Evolutionary conservation across 2,797 vertebrate species (phyloP).

Genomic region (Enteromius paludinosus): DNA sequence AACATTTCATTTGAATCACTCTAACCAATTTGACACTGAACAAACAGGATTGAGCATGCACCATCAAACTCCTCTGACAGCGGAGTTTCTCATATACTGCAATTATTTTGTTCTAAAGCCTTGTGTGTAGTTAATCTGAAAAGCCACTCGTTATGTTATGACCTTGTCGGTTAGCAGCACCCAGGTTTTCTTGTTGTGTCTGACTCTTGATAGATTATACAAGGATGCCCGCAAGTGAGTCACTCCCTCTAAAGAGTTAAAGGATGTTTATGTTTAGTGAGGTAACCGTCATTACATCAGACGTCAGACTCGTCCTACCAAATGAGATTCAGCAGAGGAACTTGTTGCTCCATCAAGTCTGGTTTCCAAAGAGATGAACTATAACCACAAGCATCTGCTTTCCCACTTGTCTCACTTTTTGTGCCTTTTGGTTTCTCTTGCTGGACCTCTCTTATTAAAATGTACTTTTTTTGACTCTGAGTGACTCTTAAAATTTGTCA

Average conservation of each 20-base stretch:
- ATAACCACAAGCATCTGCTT: background rate
- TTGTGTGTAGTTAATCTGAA: background rate
- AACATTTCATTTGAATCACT: background rate
- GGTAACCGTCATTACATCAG: constrained; percentile 22
- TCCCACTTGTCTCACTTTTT: background rate
- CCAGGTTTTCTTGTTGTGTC: constrained; percentile 15
- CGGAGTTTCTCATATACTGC: background rate
- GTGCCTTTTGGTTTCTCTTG: background rate
- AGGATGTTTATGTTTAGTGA: constrained; percentile 39
- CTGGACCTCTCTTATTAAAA: background rate
- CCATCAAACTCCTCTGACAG: constrained; percentile 6
- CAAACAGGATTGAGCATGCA: constrained; percentile 24
- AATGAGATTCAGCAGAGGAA: constrained; percentile 30
- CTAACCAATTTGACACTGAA: constrained; percentile 6
- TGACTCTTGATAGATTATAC: constrained; percentile 6
- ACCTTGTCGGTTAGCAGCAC: background rate
- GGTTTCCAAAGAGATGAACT: constrained; percentile 33
- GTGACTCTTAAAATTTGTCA: background rate
- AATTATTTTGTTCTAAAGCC: constrained; percentile 39
- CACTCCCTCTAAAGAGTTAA: constrained; percentile 19
- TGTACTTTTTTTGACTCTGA: background rate
- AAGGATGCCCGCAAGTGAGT: background rate
- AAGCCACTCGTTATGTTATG: constrained; percentile 17
- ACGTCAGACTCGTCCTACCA: constrained; percentile 19
- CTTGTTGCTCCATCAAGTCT: constrained; percentile 35